Conservation (phyloP, 1,140 invertebrate species). For the Heterodera schachtii region DNA sequence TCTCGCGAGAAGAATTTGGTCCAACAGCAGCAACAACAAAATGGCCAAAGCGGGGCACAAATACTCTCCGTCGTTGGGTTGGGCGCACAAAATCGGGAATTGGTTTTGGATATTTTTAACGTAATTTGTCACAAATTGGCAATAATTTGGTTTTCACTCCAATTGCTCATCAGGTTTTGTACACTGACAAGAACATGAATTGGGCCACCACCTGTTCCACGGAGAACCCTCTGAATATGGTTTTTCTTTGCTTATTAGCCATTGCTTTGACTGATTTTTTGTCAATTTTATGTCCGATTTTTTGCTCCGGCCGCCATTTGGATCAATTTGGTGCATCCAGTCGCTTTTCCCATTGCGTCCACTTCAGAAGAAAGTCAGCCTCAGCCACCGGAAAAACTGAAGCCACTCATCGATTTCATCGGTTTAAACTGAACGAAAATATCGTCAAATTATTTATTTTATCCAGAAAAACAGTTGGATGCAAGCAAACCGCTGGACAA, state of each 20-base stretch:
- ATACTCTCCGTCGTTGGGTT: constrained; percentile 1
- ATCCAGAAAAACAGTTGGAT: constrained; percentile 30
- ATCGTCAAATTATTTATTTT: background rate
- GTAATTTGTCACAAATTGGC: background rate
- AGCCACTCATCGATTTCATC: constrained; percentile 44
- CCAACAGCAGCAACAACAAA: constrained; percentile 28
- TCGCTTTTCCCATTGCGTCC: background rate
- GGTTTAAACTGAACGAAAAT: background rate
- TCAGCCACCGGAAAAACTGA: constrained; percentile 45
- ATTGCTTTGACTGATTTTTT: background rate
- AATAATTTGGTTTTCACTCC: too few relatives aligned
- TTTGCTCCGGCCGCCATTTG: constrained; percentile 56
- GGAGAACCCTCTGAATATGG: constrained; percentile 28
- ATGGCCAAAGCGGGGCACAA: background rate
- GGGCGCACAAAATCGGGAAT: constrained; percentile 19
- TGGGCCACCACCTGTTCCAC: constrained; percentile 27
- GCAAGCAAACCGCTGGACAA: constrained; percentile 26
- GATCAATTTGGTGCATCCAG: constrained; percentile 38
- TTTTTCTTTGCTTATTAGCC: background rate
- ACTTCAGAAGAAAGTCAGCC: constrained; percentile 20
- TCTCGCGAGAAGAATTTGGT: constrained; percentile 20
- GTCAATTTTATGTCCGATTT: constrained; percentile 40
- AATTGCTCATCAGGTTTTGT: constrained; percentile 11
- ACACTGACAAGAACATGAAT: constrained; percentile 40
- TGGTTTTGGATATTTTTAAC: constrained; percentile 51